Conservation (phyloP, 1,140 invertebrate genomes). For the Drosophila yakuba region DNA sequence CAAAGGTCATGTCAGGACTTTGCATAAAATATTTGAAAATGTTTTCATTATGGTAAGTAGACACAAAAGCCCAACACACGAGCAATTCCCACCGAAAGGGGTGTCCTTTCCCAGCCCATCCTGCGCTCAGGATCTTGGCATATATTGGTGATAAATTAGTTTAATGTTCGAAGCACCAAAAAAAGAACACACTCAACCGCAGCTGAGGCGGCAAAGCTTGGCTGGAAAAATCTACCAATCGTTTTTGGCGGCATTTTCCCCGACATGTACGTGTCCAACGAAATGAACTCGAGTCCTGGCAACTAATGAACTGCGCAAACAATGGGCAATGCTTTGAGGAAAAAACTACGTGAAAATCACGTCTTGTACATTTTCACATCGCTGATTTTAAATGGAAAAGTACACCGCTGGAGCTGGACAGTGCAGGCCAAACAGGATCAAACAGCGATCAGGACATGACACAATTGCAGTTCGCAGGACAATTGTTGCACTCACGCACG, state of each 20-base stretch:
- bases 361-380: constrained; percentile 73
- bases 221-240: constrained; percentile 12
- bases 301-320: constrained; percentile 76
- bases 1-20: constrained; percentile 78
- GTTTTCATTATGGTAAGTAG: constrained; percentile 82
- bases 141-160: constrained; percentile 83
- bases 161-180: constrained; percentile 63
- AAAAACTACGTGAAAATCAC: constrained; percentile 53
- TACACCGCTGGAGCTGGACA: constrained; percentile 23
- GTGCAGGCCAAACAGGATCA: constrained; percentile 15
- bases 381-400: constrained; percentile 55
- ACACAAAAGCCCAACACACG: constrained; percentile 68
- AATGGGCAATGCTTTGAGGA: constrained; percentile 39
- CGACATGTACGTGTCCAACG: constrained; percentile 58
- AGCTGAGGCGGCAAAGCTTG: constrained; percentile 65
- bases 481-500: constrained; percentile 74
- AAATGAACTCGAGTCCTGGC: constrained; percentile 34
- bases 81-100: constrained; percentile 62
- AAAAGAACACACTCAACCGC: constrained; percentile 61
- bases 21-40: constrained; percentile 84
- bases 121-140: constrained; percentile 43
- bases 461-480: constrained; percentile 68
- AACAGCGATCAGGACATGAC: constrained; percentile 55
- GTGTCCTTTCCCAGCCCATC: constrained; percentile 43
- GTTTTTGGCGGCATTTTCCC: constrained; percentile 61